Conservation (phyloP, 2,888 invertebrate species). For the Drosophila algonquin region DNA sequence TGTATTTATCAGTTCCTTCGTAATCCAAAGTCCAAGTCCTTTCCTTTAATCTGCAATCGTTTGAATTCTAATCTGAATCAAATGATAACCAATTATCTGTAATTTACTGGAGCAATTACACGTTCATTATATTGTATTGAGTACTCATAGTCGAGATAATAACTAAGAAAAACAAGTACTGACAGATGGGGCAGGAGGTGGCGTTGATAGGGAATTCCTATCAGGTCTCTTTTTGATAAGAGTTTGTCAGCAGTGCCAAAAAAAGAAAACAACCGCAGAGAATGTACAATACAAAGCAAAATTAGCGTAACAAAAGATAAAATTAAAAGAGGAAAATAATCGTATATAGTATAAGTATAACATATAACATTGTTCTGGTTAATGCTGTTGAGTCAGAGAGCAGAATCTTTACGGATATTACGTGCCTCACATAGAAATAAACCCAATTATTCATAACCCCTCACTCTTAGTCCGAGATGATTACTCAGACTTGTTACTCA, state of each 20-base stretch:
- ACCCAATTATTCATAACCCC: slow-evolving; percentile 17
- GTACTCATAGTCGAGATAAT: slow-evolving; percentile 25
- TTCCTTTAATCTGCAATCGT: not conserved
- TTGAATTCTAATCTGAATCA: not conserved
- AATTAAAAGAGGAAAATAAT: not conserved
- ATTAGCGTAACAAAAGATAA: not conserved
- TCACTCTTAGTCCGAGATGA: not conserved
- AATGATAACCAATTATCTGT: slow-evolving; percentile 35
- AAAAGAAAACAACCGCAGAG: not conserved
- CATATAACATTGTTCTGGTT: not conserved
- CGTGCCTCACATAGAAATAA: slow-evolving; percentile 29
- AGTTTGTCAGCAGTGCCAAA: not conserved
- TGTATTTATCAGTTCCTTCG: not conserved
- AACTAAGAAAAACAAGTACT: slow-evolving; percentile 11
- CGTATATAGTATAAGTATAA: not conserved
- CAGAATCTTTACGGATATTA: slow-evolving; percentile 17
- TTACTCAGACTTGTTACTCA: slow-evolving; percentile 24
- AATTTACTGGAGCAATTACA: slow-evolving; percentile 23
- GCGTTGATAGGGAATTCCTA: slow-evolving; percentile 10
- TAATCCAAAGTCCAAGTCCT: not conserved
- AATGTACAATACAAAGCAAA: not conserved
- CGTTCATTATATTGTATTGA: slow-evolving; percentile 17
- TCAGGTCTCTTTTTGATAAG: not conserved
- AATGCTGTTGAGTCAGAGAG: slow-evolving; percentile 11
- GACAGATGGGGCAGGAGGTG: slow-evolving; percentile 1